These are phyloP conservation scores for Falco cherrug DNA, from an alignment of 2,797 vertebrate genomes.

Conservation along the genomic window DNA sequence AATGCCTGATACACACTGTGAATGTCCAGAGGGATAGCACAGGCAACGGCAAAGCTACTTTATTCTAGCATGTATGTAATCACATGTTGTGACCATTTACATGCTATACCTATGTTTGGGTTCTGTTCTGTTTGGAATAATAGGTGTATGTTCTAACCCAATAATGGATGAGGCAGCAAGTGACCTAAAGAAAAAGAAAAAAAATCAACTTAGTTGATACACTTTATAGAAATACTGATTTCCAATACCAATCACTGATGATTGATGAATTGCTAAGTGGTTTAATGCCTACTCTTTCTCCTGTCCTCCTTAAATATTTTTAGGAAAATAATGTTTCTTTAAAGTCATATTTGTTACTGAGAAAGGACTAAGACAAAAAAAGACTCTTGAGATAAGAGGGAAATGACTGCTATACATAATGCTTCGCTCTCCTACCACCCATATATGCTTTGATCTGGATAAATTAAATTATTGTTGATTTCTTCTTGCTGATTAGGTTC, in stretches of 20 bases:
- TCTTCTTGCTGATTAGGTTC: background rate
- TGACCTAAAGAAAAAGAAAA: background rate
- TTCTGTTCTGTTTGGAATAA: background rate
- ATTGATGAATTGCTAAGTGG: background rate
- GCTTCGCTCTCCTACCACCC: background rate
- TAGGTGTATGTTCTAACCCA: background rate
- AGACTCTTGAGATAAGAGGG: background rate
- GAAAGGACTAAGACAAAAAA: background rate
- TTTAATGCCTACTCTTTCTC: background rate
- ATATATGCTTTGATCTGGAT: background rate
- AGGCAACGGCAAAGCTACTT: background rate
- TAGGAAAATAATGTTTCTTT: background rate
- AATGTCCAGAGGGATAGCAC: background rate
- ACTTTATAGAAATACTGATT: background rate
- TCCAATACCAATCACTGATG: background rate
- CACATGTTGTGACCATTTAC: background rate
- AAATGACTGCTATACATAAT: background rate
- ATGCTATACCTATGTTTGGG: background rate
- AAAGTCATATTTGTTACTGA: background rate
- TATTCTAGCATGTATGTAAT: background rate
- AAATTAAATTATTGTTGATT: constrained; percentile 22
- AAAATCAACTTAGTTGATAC: background rate
- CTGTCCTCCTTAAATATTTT: background rate
- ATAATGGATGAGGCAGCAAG: background rate
- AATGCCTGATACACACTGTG: background rate